These are phyloP conservation scores for Polypterus bichir DNA, from an alignment of 2,113 vertebrate species.

Conservation along the genomic window DNA sequence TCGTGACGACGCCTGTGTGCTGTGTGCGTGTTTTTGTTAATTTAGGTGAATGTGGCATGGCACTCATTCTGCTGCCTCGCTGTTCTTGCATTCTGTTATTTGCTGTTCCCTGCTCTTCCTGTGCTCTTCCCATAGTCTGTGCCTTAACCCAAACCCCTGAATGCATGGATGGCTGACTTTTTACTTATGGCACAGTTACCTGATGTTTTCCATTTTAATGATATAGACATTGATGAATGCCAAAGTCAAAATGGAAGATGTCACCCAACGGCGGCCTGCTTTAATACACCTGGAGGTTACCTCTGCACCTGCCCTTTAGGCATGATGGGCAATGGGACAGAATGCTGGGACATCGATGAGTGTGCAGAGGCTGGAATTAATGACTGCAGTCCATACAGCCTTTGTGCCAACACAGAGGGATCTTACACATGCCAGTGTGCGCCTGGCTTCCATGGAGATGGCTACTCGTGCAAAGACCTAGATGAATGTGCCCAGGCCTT, in stretches of 20 bases:
- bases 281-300: conserved; percentile 49
- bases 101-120: no score
- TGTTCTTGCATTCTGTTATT: no score
- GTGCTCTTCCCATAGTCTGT: no score
- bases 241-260: conserved; percentile 58
- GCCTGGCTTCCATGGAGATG: conserved; percentile 48
- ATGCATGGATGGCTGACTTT: no score
- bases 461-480: conserved; percentile 45
- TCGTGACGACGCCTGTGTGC: not conserved
- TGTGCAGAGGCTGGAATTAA: conserved; percentile 37
- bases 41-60: no score
- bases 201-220: conserved; percentile 65
- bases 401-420: conserved; percentile 46
- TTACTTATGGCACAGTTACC: conserved; percentile 20
- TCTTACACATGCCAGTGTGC: conserved; percentile 51
- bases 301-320: conserved; percentile 48
- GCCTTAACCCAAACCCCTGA: no score
- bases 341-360: conserved; percentile 58
- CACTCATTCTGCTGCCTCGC: no score
- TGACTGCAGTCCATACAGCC: conserved; percentile 45
- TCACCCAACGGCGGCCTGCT: conserved; percentile 49
- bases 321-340: conserved; percentile 45
- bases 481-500: conserved; percentile 45
- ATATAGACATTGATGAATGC: conserved; percentile 75
- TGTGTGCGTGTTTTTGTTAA: no score